Base-by-base conservation (phyloP, 2,888 invertebrate species). In the Ectobius pallidus region DNA sequence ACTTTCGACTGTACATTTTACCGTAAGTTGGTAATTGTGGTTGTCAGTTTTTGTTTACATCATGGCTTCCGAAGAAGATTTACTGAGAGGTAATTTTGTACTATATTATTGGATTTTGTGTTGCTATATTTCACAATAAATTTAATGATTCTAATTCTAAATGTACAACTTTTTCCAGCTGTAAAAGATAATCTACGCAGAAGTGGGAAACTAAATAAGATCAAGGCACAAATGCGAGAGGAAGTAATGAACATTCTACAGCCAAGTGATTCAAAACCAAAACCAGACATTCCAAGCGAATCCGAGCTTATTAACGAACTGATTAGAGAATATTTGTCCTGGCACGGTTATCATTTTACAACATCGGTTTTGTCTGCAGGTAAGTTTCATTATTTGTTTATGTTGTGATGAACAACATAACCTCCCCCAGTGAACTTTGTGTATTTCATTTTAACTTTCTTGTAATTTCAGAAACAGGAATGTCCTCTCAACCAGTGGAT, bases 261-360 rank as follows among this genome's bases (percentile, higher is more conserved):
- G n/a, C 46, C 70, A 52, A 34, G 30, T 22, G 9, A 27, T 14
- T 34, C 25, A 22, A 49, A 34, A 7, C 20, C 22, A 9, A 32
- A 20, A 7, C 71, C 71, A 32, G 71, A 71, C 22, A 30, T 65
- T 2, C 63, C 63, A 20, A 16, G 30, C 18, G 65, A 49, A 20
- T 44, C 34, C 1, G 7, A 16, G 1, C 1, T 71, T n/a, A 49
- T 65, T 22, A 63, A 65, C 34, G 71, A 71, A 71, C 14, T 71
- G n/a, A 62, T 71, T 63, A 44, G 71, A 20, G 71, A 71, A 34
- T 71, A 46, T 46, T 18, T 71, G 46, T 20, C 34, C 7, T 71
- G 71, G 71, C 32, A 65, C 30, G 71, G 71, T 25, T 71, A 63
- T 25, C 27, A 71, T 2, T 71, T 63, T 39, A 63, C 71, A 14